Base-by-base conservation (phyloP, 2,113 vertebrate genomes). In the Pyxicephalus adspersus region DNA sequence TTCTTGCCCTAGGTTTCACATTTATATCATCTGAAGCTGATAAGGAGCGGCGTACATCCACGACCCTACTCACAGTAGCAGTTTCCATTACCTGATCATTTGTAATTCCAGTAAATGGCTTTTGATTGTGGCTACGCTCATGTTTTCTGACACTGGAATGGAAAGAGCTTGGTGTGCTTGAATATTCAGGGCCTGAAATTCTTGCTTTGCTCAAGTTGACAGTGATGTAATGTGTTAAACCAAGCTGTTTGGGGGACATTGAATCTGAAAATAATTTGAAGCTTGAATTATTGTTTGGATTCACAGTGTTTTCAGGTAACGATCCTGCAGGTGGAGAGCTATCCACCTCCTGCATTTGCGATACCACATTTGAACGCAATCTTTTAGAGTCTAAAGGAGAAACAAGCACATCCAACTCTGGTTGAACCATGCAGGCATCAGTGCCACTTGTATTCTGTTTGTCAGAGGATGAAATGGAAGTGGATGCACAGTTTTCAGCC, bases 181-280 rank as follows among this genome's bases (percentile, higher is more conserved):
- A 15, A 54, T 58, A n/a, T 38, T 54, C 22, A 50, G 80, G 25
- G 3, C 38, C n/a, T 0, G 16, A 13, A n/a, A 61, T 38, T 25
- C 29, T 52, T 2, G 16, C 20, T 63, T 66, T 87, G 4, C 89
- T 90, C 28, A 95, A 85, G 67, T 84, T 89, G 50, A 94, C 91
- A 16, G 84, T 91, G 28, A 94, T 77, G 76, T 93, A 93, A 86
- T 89, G 90, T 70, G 88, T 93, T 81, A 92, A 85, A 16, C 84
- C 85, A 80, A 88, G 85, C 71, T 86, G 84, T 80, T 85, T 92
- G 8, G 23, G 22, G 18, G 71, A 74, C 38, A 55, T 9, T 45
- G 4, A 6, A 34, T 45, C 20, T 9, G 60, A 57, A 19, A 31
- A 20, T 15, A 58, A 17, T 57, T 26, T 16, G 28, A 5, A 20